phyloP scores from a whole-genome alignment of 2,113 vertebrate genomes.

The Beaufortia kweichowensis region DNA sequence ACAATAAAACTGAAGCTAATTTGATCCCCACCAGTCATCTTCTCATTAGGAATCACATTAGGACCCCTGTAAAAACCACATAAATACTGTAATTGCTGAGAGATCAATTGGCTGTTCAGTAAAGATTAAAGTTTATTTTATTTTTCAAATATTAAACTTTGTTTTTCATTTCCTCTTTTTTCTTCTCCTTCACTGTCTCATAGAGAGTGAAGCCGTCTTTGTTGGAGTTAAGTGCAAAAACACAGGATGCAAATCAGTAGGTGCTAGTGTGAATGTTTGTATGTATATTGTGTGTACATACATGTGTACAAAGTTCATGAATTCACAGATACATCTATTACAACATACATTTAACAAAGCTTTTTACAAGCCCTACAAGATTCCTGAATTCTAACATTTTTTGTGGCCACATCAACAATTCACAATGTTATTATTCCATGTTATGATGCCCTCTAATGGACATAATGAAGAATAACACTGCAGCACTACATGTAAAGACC shows the following conservation, averaged over 20 bases:
- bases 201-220: slow-evolving; percentile 64
- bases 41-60: no score
- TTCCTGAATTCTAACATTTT: no score
- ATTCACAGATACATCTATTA: not conserved
- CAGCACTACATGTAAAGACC: not conserved
- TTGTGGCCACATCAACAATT: no score
- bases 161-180: slow-evolving; percentile 6
- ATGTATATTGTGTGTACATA: not conserved
- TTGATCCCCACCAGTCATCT: not conserved
- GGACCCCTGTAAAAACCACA: not conserved
- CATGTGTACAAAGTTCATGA: no score
- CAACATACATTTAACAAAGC: no score
- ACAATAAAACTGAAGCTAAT: not conserved
- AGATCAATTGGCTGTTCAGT: no score
- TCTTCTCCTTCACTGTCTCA: not conserved
- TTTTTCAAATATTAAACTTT: not conserved
- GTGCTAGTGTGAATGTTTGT: slow-evolving; percentile 59
- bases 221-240: slow-evolving; percentile 87
- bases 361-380: no score
- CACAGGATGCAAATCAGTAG: slow-evolving; percentile 85
- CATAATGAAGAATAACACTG: not conserved
- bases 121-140: not conserved
- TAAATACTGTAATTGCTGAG: no score
- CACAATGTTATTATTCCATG: no score
- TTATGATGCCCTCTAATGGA: slow-evolving; percentile 34